A percentile compares a stretch with the other conserved stretches of the same genome.
phyloP scores from a whole-genome alignment of 2,113 vertebrate genomes.

The Falcunculus frontatus region DNA sequence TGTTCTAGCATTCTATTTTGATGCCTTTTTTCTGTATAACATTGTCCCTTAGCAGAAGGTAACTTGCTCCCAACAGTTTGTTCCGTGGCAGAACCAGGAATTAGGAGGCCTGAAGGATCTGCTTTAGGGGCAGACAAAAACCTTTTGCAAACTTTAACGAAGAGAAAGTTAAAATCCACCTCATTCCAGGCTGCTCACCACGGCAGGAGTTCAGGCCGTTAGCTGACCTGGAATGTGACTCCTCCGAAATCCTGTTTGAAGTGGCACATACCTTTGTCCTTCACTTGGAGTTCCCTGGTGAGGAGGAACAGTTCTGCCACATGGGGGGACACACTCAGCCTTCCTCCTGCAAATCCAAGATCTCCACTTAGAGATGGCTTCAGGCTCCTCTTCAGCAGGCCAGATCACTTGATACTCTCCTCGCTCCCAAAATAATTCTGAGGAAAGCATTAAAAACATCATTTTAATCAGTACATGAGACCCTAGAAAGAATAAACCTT shows the following conservation, averaged over 20 bases:
- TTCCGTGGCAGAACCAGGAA: not conserved
- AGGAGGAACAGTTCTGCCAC: conserved; percentile 33
- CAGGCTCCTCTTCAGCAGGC: conserved; percentile 21
- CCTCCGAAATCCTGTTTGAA: not conserved
- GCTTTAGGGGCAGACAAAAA: not conserved
- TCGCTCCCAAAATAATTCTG: conserved; percentile 38
- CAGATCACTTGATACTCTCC: conserved; percentile 48
- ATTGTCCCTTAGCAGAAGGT: not conserved
- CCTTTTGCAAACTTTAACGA: not conserved
- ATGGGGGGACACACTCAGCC: not conserved
- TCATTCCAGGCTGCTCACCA: not conserved
- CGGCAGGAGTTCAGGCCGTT: not conserved
- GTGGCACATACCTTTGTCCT: conserved; percentile 44
- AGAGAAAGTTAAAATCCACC: not conserved
- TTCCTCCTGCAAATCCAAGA: not conserved
- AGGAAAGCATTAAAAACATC: conserved; percentile 32
- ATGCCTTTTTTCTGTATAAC: not conserved
- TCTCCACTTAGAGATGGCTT: not conserved
- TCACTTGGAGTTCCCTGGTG: conserved; percentile 9
- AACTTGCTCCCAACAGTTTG: not conserved
- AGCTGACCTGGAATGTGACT: not conserved
- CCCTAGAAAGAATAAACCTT: not conserved
- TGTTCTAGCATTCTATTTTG: not conserved
- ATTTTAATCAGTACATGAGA: conserved; percentile 23
- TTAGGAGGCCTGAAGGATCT: not conserved